These are phyloP conservation scores for Schizaphis graminum DNA, from an alignment of 2,888 invertebrate genomes.

Conservation along the genomic window DNA sequence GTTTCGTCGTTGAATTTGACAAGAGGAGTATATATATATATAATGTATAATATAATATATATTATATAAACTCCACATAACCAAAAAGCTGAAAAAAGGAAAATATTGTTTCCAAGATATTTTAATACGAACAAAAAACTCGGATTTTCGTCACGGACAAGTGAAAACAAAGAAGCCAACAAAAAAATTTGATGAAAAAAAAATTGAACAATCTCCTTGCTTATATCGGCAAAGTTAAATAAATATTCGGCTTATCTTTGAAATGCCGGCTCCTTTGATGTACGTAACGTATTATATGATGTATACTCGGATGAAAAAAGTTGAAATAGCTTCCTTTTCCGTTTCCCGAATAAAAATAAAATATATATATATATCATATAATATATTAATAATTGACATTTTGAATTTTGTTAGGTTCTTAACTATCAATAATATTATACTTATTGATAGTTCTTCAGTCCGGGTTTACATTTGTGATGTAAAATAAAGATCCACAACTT, in stretches of 20 bases:
- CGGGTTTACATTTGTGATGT: not conserved
- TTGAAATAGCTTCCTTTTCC: not conserved
- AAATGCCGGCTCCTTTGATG: not conserved
- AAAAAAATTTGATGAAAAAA: not conserved
- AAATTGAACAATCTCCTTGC: not conserved
- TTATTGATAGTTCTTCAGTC: not conserved
- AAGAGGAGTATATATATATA: not conserved
- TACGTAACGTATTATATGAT: not conserved
- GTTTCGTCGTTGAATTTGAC: not conserved
- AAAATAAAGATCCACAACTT: not conserved
- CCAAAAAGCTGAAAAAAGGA: not conserved
- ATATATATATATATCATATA: not conserved
- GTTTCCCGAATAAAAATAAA: not conserved
- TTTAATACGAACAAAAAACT: not conserved
- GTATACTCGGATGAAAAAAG: not conserved
- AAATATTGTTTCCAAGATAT: not conserved
- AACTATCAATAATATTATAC: not conserved
- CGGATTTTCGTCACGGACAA: not conserved
- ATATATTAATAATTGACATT: not conserved
- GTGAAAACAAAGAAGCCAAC: not conserved
- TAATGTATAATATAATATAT: no score
- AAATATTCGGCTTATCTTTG: not conserved
- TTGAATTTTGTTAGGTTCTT: not conserved
- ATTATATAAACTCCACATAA: not conserved
- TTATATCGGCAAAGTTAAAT: not conserved